Evolutionary conservation across 2,797 vertebrate species (phyloP), one percentile per base, ranked within the genome.

Genomic region (Poecilia velifera): DNA sequence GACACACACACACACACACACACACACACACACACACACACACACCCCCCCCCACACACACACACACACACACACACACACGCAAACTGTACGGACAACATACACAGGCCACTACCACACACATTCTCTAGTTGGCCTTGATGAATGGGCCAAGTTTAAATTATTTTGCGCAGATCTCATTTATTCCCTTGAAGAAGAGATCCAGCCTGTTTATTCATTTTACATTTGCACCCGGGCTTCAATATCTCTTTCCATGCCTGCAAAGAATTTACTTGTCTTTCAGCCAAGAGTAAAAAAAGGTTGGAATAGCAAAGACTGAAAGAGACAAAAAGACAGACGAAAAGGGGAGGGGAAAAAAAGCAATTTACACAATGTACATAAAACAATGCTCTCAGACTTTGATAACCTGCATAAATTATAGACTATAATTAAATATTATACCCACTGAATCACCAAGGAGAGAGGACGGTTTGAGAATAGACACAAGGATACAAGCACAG

Each of bases 341-440:
- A 41, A 41, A 72, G 85, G 87, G 88, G 8, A 74, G 82, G 82
- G 86, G 82, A 87, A 89, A 94, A 94, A 96, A 95, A 94, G 95
- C 94, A 95, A 96, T 96, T 95, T 96, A 95, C 95, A 95, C 95
- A 96, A 96, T 96, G 95, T 96, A 96, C 96, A 96, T 96, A 96
- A 96, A 96, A 96, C 95, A 94, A 96, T 96, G 94, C 94, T 93
- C 95, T 94, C 94, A 92, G 93, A 95, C 94, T 96, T 95, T 96
- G 96, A 96, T 96, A 96, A 96, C 95, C 95, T 94, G 95, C 94
- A 96, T 96, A 96, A 96, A 96, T 96, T 96, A 96, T 94, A 94
- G 95, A 95, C 93, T 93, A 91, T 96, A 96, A 96, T 96, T 96
- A 96, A 96, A 96, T 96, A 95, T 95, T 94, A 94, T 95, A 95